Base-by-base conservation (phyloP, 2,113 vertebrate genomes). In the Calonectris borealis region DNA sequence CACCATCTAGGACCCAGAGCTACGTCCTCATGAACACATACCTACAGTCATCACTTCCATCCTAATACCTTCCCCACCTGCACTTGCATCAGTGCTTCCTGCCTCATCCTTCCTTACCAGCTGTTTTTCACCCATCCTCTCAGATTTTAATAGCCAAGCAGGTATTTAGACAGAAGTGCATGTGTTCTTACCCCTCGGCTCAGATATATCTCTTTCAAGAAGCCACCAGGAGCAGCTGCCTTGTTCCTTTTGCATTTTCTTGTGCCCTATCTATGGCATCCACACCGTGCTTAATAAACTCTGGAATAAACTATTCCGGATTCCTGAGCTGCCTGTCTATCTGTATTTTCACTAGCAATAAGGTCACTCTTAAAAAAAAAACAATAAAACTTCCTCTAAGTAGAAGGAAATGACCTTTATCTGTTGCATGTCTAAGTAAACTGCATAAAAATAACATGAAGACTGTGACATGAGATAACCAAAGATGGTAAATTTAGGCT, bases 321-420 rank as follows among this genome's bases (percentile, higher is more conserved):
- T 27, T 82, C 22, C n/a, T 70, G 32, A 70, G 7, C 32, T 88
- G 26, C 55, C 62, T 75, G 13, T 62, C 27, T 88, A 13, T 75
- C 55, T 90, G 20, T 83, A 21, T 76, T 6, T 71, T 87, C 57
- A 48, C 25, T 13, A 90, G 22, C 31, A 80, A 61, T 87, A 95
- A 94, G 70, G 60, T 85, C 32, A 80, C 46, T 58, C 55, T 83
- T 73, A 69, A 78, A 94, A 81, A 73, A 3, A 81, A 86, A 84
- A 13, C 46, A 91, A 58, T 44, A 85, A 9, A 87, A 58, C 32
- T 58, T 77, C 34, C 34, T 78, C 62, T 76, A 22, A 88, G 26
- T 82, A 81, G 86, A 91, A 88, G 9, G 86, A 86, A 95, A 80
- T 93, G 14, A 94, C 73, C 69, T 97, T 95, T 95, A 85, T 90